Conservation (phyloP, 1,140 invertebrate species). For the Oryctes rhinoceros region DNA sequence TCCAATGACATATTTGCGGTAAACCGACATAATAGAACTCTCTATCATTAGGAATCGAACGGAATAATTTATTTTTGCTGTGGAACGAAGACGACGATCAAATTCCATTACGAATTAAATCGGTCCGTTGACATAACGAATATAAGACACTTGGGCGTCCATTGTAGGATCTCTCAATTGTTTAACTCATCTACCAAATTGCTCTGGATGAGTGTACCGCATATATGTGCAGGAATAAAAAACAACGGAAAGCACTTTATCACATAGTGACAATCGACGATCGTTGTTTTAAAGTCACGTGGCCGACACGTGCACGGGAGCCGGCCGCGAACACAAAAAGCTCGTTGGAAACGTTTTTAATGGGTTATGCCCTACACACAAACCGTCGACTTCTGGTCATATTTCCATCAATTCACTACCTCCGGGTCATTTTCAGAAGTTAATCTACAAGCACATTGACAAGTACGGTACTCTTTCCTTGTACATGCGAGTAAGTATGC, state of each 20-base stretch:
- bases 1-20: slow-evolving; percentile 34
- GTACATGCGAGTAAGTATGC: background rate
- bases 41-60: slow-evolving; percentile 26
- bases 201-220: slow-evolving; percentile 24
- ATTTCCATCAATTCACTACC: slow-evolving; percentile 16
- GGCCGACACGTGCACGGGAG: slow-evolving; percentile 44
- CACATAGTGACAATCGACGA: slow-evolving; percentile 41
- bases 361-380: slow-evolving; percentile 32
- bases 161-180: slow-evolving; percentile 20
- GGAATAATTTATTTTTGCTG: slow-evolving; percentile 33
- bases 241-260: slow-evolving; percentile 43
- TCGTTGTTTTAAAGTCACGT: slow-evolving; percentile 43
- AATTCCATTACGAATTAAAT: slow-evolving; percentile 36
- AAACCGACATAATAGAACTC: slow-evolving; percentile 28
- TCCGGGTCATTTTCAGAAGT: slow-evolving; percentile 23
- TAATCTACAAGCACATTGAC: slow-evolving; percentile 7
- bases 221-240: slow-evolving; percentile 31
- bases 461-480: slow-evolving; percentile 15
- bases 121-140: background rate
- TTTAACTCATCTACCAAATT: slow-evolving; percentile 33
- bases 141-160: slow-evolving; percentile 5
- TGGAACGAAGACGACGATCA: background rate
- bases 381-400: slow-evolving; percentile 33
- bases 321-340: slow-evolving; percentile 30
- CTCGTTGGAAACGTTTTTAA: slow-evolving; percentile 35